These are phyloP conservation scores for Ostrea denselamellosa DNA, from an alignment of 1,140 invertebrate species.

Conservation along the genomic window DNA sequence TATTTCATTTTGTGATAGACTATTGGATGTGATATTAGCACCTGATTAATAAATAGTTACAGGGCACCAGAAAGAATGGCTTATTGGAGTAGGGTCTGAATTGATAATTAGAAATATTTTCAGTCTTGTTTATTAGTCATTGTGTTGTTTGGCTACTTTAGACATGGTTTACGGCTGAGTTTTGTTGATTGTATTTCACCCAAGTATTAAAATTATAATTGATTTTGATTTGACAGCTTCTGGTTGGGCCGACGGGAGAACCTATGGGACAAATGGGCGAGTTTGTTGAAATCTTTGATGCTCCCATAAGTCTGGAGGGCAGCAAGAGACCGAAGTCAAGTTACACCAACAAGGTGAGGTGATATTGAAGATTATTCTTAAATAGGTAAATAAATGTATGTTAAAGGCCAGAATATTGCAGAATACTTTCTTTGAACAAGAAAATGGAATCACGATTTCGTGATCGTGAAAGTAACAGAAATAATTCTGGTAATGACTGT, in stretches of 20 bases:
- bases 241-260: constrained; percentile 5
- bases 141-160: not conserved
- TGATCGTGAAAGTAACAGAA: too few species aligned
- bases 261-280: constrained; percentile 9
- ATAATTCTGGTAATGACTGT: too few species aligned
- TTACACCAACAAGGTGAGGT: not conserved
- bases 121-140: not conserved
- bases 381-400: too few species aligned
- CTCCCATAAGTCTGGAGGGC: constrained; percentile 16
- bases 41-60: not conserved
- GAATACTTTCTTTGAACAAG: too few species aligned
- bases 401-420: too few species aligned
- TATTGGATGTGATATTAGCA: constrained; percentile 16
- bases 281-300: constrained; percentile 2
- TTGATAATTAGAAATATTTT: not conserved
- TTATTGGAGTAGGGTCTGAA: not conserved
- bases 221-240: not conserved
- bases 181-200: not conserved
- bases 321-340: not conserved
- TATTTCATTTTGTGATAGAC: not conserved
- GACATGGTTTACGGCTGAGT: not conserved
- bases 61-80: not conserved
- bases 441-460: too few species aligned
- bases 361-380: too few species aligned
- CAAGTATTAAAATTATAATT: not conserved